Evolutionary conservation across 2,797 vertebrate species (phyloP), one percentile per base, ranked within the genome.

Genomic region (Ataeniobius toweri): DNA sequence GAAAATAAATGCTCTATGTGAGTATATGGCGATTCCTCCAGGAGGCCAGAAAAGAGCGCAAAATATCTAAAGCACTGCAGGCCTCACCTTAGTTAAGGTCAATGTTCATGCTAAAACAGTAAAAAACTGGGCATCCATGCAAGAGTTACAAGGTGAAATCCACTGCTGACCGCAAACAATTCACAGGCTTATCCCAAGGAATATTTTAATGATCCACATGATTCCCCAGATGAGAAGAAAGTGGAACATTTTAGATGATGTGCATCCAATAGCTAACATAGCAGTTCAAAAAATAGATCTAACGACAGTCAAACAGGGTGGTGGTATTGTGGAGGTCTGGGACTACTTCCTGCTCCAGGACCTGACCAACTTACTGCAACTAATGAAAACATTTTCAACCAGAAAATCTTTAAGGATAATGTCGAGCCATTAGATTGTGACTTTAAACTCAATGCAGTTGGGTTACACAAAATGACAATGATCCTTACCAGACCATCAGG

Each of bases 281-380:
- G 10, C 10, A 46, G 6, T 16, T 53, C 48, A 41, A 8, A 44
- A 20, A 58, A 81, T 68, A 73, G 76, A 58, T 78, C 86, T 24
- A 53, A 84, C 74, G 82, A 85, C 36, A 24, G 36, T 67, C 63
- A 39, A 39, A 41, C 31, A 41, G 41, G 31, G 31, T 20, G 20
- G 20, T 22, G 28, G 36, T 39, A 39, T 67, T 41, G 7, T 39
- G 31, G 36, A 36, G 31, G 61, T 63, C 8, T 63, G 6, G 16
- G 12, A 36, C 16, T 20, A 36, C 3, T 39, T 36, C 28, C 3
- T 63, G 31, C 61, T 36, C 26, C 28, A 39, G 6, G 7, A 65
- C 2, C 14, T 20, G 7, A 3, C 4, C 18, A 65, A 65, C 63
- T 44, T 44, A 24, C 20, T 24, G 36, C 39, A 41, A 31, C 63